Base-by-base conservation (phyloP, 1,140 invertebrate species). In the Anoplolepis gracilipes region DNA sequence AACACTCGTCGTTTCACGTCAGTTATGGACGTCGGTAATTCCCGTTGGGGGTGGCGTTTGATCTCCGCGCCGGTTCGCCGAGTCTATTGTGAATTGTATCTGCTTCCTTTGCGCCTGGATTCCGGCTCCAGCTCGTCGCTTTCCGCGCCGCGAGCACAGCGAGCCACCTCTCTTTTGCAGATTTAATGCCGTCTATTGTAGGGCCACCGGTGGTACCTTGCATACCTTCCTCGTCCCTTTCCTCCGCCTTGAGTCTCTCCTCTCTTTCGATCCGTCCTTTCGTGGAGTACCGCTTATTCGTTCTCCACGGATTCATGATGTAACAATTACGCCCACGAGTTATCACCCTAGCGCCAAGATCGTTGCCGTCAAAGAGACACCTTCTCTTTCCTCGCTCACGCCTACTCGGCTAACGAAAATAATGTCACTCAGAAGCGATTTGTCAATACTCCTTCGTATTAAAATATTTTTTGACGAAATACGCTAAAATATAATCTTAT, bases 71-170 rank as follows among this genome's bases (percentile, higher is more conserved):
- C 92, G 93, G 93, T 93, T 94, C 93, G 93, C 90, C 93, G 93
- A 92, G 82, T 92, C 94, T 84, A 94, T 95, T 95, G 94, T 95
- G 88, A 94, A 94, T 93, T 94, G 93, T 94, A 94, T 94, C 92
- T 94, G 92, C 93, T 93, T 93, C 92, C 92, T 92, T 93, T 93
- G 90, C 92, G 92, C 90, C 90, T 91, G 89, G 86, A 87, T 93
- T 93, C 92, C 89, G 46, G 85, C 87, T 90, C 84, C 85, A 90
- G 76, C 90, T 90, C 85, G 79, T 90, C 42, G 76, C 88, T 88
- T 91, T 85, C 46, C 53, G 55, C 72, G 61, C 67, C 72, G 85
- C 78, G 75, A 61, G 81, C 65, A 33, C 33, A 82, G 69, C 84
- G 85, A 90, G 85, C 76, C 84, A 75, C 64, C 88, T 88, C 89